Evolutionary conservation across 2,888 invertebrate genomes (phyloP).

Genomic region (Pachydiplax longipennis): DNA sequence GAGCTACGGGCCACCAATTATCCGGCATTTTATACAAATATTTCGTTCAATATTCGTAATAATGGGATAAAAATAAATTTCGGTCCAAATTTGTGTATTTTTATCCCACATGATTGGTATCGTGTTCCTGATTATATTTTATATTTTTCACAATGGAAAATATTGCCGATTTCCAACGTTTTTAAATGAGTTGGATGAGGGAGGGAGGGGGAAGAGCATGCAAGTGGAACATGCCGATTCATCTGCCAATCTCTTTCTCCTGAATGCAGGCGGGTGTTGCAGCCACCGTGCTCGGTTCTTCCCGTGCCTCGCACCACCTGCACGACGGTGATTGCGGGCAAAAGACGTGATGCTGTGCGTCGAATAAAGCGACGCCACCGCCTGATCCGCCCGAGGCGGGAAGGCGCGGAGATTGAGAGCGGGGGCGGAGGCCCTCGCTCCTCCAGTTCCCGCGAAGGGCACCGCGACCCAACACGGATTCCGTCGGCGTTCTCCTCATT

Average conservation of each 20-base stretch:
- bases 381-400: not conserved
- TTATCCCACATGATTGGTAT: too few relatives aligned
- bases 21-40: too few relatives aligned
- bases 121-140: too few relatives aligned
- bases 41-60: too few relatives aligned
- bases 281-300: not conserved
- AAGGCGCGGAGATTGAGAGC: not conserved
- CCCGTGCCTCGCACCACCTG: not conserved
- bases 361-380: not conserved
- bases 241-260: not conserved
- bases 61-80: too few relatives aligned
- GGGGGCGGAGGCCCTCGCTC: not conserved
- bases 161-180: too few relatives aligned
- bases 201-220: not conserved
- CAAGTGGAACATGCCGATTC: not conserved
- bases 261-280: not conserved
- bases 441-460: not conserved
- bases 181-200: too few relatives aligned
- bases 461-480: not conserved
- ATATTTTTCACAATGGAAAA: too few relatives aligned
- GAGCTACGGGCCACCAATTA: too few relatives aligned
- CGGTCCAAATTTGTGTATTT: too few relatives aligned
- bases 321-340: not conserved
- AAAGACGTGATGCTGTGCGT: not conserved
- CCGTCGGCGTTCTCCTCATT: not conserved